Base-by-base conservation (phyloP, 2,888 invertebrate genomes). In the Trissolcus japonicus region DNA sequence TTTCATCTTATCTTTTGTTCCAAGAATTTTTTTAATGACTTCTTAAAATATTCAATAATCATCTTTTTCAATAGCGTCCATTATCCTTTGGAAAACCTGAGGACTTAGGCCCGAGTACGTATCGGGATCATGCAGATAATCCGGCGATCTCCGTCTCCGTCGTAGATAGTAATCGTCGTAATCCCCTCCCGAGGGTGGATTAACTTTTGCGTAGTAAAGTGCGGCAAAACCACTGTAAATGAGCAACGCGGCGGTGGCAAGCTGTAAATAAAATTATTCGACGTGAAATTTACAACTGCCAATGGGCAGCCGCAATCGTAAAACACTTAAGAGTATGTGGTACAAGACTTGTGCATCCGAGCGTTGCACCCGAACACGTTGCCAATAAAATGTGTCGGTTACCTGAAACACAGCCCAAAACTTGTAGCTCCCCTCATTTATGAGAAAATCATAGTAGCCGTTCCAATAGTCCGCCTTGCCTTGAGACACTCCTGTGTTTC, bases 361-460 rank as follows among this genome's bases (percentile, higher is more conserved):
- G 2, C 35, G 35, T 35, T 35, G 35, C 35, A 35, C 13, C 17
- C 9, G 19, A 19, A 11, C 54, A 29, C 11, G 35, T 35, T 35
- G 35, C 35, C n/a, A 35, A 35, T 35, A 7, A 35, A 35, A 35
- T 1, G 9, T 9, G 35, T 1, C 35, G 35, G 9, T 35, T 88
- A 95, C 95, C 92, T 96, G 95, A 88, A 96, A 96, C 7, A 91
- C 94, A 41, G 95, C 95, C 95, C 95, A 96, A 89, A 96, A 96
- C 87, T 96, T 96, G 89, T 95, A 96, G 16, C 95, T 95, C 1
- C 95, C 95, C 87, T 96, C 96, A 83, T 95, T 96, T 85, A 96
- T 95, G 80, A 95, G 91, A 89, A 96, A 96, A 88, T 96, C 95
- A 86, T 95, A 95, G 89, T 96, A 96, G 0, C 94, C 94, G 41